Evolutionary conservation across 2,113 vertebrate species (phyloP).

Genomic region (Callionymus lyra): DNA sequence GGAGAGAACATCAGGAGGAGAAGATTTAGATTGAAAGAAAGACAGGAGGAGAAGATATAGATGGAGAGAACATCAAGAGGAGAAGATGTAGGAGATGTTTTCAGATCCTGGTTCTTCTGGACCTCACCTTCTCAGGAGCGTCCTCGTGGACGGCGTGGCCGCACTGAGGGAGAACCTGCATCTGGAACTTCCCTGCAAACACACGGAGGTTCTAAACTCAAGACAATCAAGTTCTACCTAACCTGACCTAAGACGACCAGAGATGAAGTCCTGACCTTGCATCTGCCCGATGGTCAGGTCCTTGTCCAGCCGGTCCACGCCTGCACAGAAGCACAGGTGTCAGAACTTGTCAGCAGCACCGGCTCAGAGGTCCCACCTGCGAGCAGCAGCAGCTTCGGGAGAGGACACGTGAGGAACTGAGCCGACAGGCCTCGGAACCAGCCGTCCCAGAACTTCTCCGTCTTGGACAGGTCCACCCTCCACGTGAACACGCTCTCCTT

Average conservation of each 20-base stretch:
- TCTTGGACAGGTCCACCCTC: constrained; percentile 93
- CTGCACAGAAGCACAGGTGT: constrained; percentile 51
- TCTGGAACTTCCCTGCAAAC: constrained; percentile 94
- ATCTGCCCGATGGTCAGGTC: constrained; percentile 98
- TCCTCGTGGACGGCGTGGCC: constrained; percentile 98
- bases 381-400: constrained; percentile 88
- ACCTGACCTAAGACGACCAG: neutral
- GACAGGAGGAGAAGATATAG: too few species aligned
- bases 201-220: too few species aligned
- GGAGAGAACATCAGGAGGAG: too few species aligned
- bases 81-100: too few species aligned
- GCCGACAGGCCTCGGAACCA: constrained; percentile 95
- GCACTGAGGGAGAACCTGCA: constrained; percentile 97
- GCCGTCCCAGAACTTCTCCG: constrained; percentile 97
- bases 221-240: neutral
- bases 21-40: too few species aligned
- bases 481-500: constrained; percentile 91
- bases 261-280: constrained; percentile 75
- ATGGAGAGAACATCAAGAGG: too few species aligned
- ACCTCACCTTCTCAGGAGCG: constrained; percentile 88
- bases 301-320: constrained; percentile 96
- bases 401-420: constrained; percentile 86
- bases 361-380: constrained; percentile 69
- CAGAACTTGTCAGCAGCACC: too few species aligned
- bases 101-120: neutral